Percentiles rank a stretch among this genome's conserved stretches.
phyloP scores from a whole-genome alignment of 37 sponge, comb jelly and placozoan genomes.

The Spongilla lacustris region DNA sequence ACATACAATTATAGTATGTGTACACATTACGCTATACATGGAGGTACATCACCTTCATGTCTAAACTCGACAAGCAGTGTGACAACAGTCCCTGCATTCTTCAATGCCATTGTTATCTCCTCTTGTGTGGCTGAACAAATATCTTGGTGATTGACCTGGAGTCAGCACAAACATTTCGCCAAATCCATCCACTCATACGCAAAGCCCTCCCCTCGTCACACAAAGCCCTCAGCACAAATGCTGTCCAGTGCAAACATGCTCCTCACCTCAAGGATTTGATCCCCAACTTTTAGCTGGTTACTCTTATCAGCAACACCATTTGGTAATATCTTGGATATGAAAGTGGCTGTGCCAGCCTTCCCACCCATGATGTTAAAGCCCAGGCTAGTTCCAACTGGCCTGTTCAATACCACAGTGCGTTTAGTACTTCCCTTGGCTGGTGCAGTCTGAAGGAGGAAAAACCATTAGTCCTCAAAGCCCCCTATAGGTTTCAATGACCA shows the following conservation, averaged over 20 bases:
- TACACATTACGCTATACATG: too few relatives aligned
- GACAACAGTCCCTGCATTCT: slow-evolving; percentile 73
- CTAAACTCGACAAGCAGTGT: slow-evolving; percentile 74
- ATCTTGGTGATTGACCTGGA: slow-evolving; percentile 82
- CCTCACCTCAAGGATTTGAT: slow-evolving; percentile 91
- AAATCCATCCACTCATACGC: too few relatives aligned
- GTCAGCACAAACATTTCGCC: background rate
- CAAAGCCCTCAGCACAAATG: background rate
- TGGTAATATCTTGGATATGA: slow-evolving; percentile 82
- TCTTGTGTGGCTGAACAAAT: slow-evolving; percentile 81
- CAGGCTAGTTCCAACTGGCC: slow-evolving; percentile 69
- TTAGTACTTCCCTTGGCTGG: slow-evolving; percentile 2
- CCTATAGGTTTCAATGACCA: too few relatives aligned
- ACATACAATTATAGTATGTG: too few relatives aligned
- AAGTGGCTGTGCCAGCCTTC: slow-evolving; percentile 87
- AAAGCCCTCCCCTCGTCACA: background rate
- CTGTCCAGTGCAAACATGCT: background rate
- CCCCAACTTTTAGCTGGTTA: slow-evolving; percentile 81
- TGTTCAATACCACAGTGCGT: slow-evolving; percentile 38
- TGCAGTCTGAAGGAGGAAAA: background rate
- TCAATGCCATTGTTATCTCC: slow-evolving; percentile 79
- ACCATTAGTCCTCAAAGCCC: background rate
- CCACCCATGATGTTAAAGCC: slow-evolving; percentile 98
- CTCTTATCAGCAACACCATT: slow-evolving; percentile 89
- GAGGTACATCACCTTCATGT: slow-evolving; percentile 59